Conservation (phyloP, 1,140 invertebrate genomes). For the Monomorium pharaonis region DNA sequence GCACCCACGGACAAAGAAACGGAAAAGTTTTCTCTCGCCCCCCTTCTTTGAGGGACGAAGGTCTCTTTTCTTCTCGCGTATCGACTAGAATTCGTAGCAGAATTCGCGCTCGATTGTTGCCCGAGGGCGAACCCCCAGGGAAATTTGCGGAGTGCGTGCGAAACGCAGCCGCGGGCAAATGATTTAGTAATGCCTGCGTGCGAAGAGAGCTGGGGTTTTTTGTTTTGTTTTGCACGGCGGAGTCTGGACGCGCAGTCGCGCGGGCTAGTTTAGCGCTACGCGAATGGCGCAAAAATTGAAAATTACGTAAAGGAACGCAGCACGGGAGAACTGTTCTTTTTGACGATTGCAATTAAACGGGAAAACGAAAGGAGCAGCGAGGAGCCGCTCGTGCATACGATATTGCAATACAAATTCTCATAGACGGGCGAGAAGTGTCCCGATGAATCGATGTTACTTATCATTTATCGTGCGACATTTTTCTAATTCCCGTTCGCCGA, state of each 20-base stretch:
- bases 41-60: not conserved
- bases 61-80: slow-evolving; percentile 18
- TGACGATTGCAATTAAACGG: not conserved
- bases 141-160: slow-evolving; percentile 74
- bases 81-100: slow-evolving; percentile 61
- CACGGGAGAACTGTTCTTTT: not conserved
- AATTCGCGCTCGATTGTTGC: slow-evolving; percentile 69
- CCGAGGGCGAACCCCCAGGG: slow-evolving; percentile 65
- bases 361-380: no score
- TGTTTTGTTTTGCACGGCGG: slow-evolving; percentile 16
- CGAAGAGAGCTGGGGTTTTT: slow-evolving; percentile 37
- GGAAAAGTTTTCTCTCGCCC: not conserved
- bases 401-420: not conserved
- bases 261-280: not conserved
- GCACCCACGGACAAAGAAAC: not conserved
- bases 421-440: no score
- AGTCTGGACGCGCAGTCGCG: not conserved
- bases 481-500: not conserved
- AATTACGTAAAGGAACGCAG: not conserved
- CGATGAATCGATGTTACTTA: not conserved
- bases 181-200: slow-evolving; percentile 64
- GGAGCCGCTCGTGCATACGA: no score
- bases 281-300: not conserved
- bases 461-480: not conserved
- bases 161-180: slow-evolving; percentile 69